Percentiles rank a stretch among this genome's conserved stretches.
Conservation (phyloP, 2,888 invertebrate genomes). For the Morpho helenor region DNA sequence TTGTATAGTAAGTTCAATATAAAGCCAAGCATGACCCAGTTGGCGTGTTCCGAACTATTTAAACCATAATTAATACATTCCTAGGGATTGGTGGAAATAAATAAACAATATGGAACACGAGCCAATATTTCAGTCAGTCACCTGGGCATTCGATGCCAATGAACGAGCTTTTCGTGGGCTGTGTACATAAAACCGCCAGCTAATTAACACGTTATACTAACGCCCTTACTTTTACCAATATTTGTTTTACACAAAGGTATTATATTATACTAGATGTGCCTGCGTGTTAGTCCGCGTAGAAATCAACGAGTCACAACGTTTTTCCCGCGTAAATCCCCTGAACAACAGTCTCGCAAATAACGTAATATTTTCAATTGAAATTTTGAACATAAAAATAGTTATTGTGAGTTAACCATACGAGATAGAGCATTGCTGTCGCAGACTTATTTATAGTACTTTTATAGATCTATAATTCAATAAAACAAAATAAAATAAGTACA, state of each 20-base stretch:
- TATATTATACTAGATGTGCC: too few relatives aligned
- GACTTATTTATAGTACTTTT: too few relatives aligned
- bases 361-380: too few relatives aligned
- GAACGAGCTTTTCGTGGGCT: conserved; percentile 7
- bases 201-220: conserved; percentile 3
- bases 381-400: too few relatives aligned
- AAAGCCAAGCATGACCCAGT: conserved; percentile 5
- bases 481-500: too few relatives aligned
- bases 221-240: not conserved
- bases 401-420: too few relatives aligned
- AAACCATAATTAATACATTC: conserved; percentile 6
- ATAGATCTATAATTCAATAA: too few relatives aligned
- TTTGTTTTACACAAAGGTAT: not conserved
- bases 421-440: too few relatives aligned
- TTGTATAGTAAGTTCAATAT: not conserved
- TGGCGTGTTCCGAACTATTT: conserved; percentile 4
- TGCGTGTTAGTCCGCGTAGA: too few relatives aligned
- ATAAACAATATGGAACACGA: conserved; percentile 2
- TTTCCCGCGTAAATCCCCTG: too few relatives aligned
- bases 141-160: conserved; percentile 10
- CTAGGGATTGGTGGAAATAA: not conserved
- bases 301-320: too few relatives aligned
- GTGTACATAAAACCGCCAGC: conserved; percentile 4
- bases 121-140: conserved; percentile 8
- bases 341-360: too few relatives aligned